These are phyloP conservation scores for Ictidomys tridecemlineatus DNA, from an alignment of 2,113 vertebrate species.

Conservation along the genomic window DNA sequence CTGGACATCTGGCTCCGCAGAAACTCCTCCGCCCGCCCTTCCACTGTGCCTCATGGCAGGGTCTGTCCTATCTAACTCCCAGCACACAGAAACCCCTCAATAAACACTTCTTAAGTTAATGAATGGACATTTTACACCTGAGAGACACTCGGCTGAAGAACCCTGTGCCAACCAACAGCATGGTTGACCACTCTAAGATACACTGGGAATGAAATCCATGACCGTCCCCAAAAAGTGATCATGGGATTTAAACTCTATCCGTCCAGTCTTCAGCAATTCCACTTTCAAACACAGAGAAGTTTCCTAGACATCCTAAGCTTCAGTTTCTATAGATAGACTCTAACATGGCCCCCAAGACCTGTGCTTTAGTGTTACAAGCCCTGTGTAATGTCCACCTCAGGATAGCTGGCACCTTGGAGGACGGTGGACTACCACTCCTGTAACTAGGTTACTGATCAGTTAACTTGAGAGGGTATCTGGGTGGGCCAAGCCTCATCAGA, in stretches of 20 bases:
- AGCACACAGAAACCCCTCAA: background rate
- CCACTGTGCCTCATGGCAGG: background rate
- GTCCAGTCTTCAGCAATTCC: background rate
- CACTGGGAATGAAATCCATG: accelerated
- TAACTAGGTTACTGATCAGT: background rate
- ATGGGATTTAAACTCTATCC: background rate
- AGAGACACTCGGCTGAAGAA: background rate
- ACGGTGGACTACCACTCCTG: background rate
- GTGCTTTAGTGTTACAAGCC: accelerated
- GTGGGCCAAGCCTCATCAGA: background rate
- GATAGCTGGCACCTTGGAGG: too few relatives aligned
- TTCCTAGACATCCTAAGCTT: background rate
- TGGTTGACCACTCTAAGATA: background rate
- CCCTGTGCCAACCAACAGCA: background rate
- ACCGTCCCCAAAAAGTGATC: background rate
- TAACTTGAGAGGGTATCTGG: background rate
- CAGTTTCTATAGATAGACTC: background rate
- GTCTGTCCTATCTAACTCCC: background rate
- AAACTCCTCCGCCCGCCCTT: background rate
- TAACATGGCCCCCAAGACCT: background rate
- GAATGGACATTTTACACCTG: background rate
- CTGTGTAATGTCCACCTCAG: accelerated
- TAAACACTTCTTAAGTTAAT: background rate
- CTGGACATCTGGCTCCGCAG: background rate
- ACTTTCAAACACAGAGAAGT: background rate